Percentiles rank a stretch among this genome's conserved stretches.
These are phyloP conservation scores for Leptinotarsa texana DNA, from an alignment of 1,140 invertebrate genomes.

Conservation along the genomic window DNA sequence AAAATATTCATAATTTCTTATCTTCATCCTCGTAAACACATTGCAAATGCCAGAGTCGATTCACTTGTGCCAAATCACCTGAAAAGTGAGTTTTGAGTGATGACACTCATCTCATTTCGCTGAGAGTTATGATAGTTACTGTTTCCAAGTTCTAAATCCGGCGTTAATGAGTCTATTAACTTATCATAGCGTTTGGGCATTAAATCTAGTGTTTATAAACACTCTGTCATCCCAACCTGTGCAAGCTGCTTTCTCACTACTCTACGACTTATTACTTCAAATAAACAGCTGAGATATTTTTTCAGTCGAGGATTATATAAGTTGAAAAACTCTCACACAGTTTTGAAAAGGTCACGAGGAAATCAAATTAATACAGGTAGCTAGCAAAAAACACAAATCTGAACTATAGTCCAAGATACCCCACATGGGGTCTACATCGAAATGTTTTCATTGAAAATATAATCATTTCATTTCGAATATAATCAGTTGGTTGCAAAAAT, in stretches of 20 bases:
- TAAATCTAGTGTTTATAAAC: conserved; percentile 43
- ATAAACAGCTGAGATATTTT: conserved; percentile 11
- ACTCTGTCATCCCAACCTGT: conserved; percentile 36
- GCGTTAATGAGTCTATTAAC: conserved; percentile 42
- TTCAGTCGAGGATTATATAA: neutral
- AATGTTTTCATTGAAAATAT: no score
- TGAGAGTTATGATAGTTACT: neutral
- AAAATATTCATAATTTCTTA: no score
- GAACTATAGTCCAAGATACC: no score
- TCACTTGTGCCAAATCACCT: no score
- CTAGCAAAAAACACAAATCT: no score
- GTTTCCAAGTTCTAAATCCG: conserved; percentile 22
- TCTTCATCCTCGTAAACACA: no score
- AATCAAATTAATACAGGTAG: no score
- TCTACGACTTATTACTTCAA: conserved; percentile 12
- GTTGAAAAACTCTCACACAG: neutral
- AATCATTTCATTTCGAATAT: no score
- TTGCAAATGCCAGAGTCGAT: no score
- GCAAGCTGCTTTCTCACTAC: conserved; percentile 35
- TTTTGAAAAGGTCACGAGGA: no score
- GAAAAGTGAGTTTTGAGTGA: neutral
- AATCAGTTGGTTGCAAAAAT: no score
- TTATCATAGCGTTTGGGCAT: conserved; percentile 41
- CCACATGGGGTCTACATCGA: no score
- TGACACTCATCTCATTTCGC: neutral